Percentiles rank a stretch among this genome's conserved stretches.
phyloP scores from a whole-genome alignment of 1,140 invertebrate species.

The Tetraneura akinire region DNA sequence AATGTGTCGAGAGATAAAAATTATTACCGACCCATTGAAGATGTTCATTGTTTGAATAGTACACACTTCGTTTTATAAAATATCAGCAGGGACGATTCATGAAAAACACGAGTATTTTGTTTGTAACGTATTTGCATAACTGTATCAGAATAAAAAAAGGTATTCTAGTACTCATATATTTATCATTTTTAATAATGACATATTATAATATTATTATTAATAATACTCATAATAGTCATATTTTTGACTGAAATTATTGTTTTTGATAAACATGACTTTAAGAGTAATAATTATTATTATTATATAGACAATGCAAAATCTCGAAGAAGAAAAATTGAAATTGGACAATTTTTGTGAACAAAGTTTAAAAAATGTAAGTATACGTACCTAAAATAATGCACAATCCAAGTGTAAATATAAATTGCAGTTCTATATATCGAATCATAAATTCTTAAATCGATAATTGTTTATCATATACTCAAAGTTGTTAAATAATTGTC shows the following conservation, averaged over 20 bases:
- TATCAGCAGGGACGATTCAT: neutral
- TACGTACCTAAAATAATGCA: no score
- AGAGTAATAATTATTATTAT: conserved; percentile 54
- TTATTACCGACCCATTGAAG: conserved; percentile 45
- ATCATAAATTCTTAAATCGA: no score
- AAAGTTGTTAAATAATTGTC: no score
- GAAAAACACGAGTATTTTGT: conserved; percentile 11
- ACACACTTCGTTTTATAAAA: conserved; percentile 26
- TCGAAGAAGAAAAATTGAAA: conserved; percentile 88
- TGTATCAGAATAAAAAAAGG: conserved; percentile 35
- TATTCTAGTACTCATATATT: no score
- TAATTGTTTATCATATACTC: no score
- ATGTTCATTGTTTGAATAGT: conserved; percentile 36
- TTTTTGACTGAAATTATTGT: neutral
- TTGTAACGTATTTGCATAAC: conserved; percentile 17
- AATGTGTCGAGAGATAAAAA: conserved; percentile 47
- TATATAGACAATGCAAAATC: conserved; percentile 80
- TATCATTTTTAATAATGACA: no score
- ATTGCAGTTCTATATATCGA: no score
- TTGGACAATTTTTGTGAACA: conserved; percentile 87
- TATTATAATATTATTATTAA: no score
- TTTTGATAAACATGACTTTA: neutral
- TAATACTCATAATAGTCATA: neutral
- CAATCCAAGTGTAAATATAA: no score
- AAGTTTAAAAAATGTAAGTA: conserved; percentile 85